Evolutionary conservation across 2,888 invertebrate genomes (phyloP).

Genomic region (Amphipyra berbera): DNA sequence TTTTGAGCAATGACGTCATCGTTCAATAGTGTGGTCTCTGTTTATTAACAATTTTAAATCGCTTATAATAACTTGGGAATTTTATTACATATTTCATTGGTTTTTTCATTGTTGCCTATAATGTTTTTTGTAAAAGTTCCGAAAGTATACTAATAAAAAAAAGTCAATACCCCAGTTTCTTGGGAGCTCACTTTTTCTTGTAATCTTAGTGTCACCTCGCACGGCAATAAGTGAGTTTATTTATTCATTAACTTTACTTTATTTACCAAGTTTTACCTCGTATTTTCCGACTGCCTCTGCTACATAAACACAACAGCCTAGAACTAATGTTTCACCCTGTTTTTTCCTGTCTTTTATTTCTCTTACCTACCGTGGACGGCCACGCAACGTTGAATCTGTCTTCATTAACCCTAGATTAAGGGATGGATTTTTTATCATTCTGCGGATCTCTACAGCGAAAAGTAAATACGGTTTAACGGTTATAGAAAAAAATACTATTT

Average conservation of each 20-base stretch:
- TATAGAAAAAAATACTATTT: neutral
- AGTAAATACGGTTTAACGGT: conserved; percentile 22
- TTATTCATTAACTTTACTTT: neutral
- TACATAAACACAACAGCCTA: conserved; percentile 18
- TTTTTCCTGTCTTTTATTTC: conserved; percentile 22
- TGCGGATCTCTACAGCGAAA: conserved; percentile 16
- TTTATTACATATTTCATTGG: too few relatives aligned
- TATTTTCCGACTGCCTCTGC: conserved; percentile 15
- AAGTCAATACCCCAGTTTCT: too few relatives aligned
- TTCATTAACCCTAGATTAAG: conserved; percentile 60
- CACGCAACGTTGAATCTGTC: conserved; percentile 52
- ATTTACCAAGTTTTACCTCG: neutral
- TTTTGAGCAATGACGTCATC: too few relatives aligned
- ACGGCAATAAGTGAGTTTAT: neutral
- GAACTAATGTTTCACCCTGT: conserved; percentile 11
- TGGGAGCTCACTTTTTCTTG: neutral
- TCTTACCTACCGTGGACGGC: conserved; percentile 1
- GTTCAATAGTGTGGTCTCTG: too few relatives aligned
- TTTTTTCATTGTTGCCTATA: too few relatives aligned
- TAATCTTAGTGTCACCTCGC: neutral
- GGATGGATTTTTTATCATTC: conserved; percentile 40
- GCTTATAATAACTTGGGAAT: too few relatives aligned
- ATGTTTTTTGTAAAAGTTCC: too few relatives aligned
- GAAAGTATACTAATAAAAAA: too few relatives aligned
- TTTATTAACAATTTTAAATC: too few relatives aligned